Conservation (phyloP, 1,140 invertebrate species). For the Drosophila eugracilis region DNA sequence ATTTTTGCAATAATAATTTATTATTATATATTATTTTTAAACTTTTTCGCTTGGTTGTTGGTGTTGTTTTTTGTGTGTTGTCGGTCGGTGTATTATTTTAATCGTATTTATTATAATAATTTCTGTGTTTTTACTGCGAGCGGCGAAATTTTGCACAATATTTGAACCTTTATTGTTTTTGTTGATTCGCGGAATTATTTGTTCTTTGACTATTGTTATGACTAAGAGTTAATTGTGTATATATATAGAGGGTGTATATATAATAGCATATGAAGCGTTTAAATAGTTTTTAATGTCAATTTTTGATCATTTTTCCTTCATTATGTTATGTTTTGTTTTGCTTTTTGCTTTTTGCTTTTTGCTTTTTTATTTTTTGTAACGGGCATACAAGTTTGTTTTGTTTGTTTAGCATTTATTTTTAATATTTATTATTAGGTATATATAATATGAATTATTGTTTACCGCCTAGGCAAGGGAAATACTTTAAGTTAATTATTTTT, state of each 20-base stretch:
- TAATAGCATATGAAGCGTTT: constrained; percentile 80
- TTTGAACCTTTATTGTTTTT: constrained; percentile 41
- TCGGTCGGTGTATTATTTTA: constrained; percentile 56
- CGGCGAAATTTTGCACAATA: constrained; percentile 67
- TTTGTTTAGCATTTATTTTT: constrained; percentile 49
- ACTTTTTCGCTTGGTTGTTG: constrained; percentile 63
- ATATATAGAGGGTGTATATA: constrained; percentile 60
- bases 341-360: too few species aligned
- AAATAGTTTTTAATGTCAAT: constrained; percentile 71
- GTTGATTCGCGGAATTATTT: constrained; percentile 38
- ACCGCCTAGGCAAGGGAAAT: constrained; percentile 70
- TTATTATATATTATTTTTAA: constrained; percentile 80
- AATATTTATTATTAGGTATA: constrained; percentile 51
- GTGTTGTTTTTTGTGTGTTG: constrained; percentile 27
- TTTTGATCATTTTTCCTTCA: constrained; percentile 55
- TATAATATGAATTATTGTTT: constrained; percentile 59
- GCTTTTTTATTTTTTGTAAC: too few species aligned
- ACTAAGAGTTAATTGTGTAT: constrained; percentile 76
- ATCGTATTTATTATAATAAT: constrained; percentile 74
- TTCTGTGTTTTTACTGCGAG: constrained; percentile 61
- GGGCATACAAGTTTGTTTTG: constrained; percentile 48
- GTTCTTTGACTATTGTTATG: constrained; percentile 77
- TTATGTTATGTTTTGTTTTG: constrained; percentile 23
- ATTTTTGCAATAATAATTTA: constrained; percentile 81
- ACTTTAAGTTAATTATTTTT: constrained; percentile 56